Evolutionary conservation across 1,140 invertebrate genomes (phyloP).

Genomic region (Ceratosolen solmsi): DNA sequence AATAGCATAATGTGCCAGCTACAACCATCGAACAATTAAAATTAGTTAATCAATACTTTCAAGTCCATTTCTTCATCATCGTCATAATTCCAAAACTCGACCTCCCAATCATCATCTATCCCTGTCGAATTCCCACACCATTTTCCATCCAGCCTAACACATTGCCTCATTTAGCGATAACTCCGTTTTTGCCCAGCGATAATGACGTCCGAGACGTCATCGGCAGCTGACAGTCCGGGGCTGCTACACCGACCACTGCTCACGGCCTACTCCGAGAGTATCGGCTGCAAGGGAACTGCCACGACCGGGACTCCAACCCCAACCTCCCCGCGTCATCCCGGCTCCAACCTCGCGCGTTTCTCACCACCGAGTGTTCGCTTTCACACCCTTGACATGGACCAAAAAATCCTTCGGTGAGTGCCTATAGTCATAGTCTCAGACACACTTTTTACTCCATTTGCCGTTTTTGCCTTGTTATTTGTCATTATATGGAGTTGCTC

Average conservation of each 20-base stretch:
- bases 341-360: constrained; percentile 55
- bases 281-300: constrained; percentile 33
- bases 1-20: too few species aligned
- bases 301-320: background rate
- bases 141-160: background rate
- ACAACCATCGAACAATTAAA: too few species aligned
- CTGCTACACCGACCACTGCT: constrained; percentile 66
- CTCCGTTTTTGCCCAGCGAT: constrained; percentile 52
- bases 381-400: constrained; percentile 67
- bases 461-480: too few species aligned
- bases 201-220: constrained; percentile 69
- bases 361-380: constrained; percentile 64
- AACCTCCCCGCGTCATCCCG: constrained; percentile 8
- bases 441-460: background rate
- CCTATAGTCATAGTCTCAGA: background rate
- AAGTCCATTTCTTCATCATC: background rate
- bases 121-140: background rate
- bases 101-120: background rate
- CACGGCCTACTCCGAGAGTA: constrained; percentile 61
- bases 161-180: background rate
- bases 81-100: background rate
- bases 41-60: background rate
- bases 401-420: constrained; percentile 65
- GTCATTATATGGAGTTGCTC: too few species aligned
- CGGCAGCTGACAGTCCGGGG: constrained; percentile 67